phyloP scores from a whole-genome alignment of 2,888 invertebrate species.

The Synanthedon myopaeformis region DNA sequence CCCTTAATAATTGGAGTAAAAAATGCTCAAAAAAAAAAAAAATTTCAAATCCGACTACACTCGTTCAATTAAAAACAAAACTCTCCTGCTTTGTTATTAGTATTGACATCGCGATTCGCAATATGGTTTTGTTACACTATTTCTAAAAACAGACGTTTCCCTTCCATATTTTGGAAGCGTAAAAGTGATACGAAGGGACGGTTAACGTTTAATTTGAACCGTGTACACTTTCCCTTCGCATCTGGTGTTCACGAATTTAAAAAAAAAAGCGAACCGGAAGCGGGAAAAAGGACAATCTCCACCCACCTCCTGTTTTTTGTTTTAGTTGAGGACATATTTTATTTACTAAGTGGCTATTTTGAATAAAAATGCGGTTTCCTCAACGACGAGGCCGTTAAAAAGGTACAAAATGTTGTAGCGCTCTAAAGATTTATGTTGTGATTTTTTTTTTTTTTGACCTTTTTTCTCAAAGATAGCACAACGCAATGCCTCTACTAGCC shows the following conservation, averaged over 20 bases:
- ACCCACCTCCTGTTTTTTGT: conserved; percentile 58
- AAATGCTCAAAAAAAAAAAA: too few species aligned
- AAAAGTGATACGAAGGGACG: too few species aligned
- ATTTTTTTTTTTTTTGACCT: conserved; percentile 4
- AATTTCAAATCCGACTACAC: too few species aligned
- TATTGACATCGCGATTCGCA: too few species aligned
- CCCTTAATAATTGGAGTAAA: too few species aligned
- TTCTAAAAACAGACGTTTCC: too few species aligned
- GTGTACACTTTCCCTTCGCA: conserved; percentile 9
- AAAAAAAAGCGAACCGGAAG: conserved; percentile 13
- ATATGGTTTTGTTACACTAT: too few species aligned
- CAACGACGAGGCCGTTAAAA: conserved; percentile 44
- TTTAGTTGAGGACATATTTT: conserved; percentile 62
- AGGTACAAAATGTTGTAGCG: conserved; percentile 38
- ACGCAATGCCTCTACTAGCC: neutral
- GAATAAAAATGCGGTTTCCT: conserved; percentile 65
- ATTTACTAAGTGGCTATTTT: conserved; percentile 67
- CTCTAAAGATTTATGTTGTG: conserved; percentile 39
- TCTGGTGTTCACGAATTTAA: conserved; percentile 19
- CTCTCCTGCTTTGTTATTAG: too few species aligned
- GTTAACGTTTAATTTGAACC: neutral
- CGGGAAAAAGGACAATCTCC: conserved; percentile 42
- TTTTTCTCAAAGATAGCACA: neutral
- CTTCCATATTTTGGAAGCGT: neutral
- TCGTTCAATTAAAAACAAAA: too few species aligned